Evolutionary conservation across 2,797 vertebrate species (phyloP), one percentile per base, ranked within the genome.

Genomic region (Semotilus atromaculatus): DNA sequence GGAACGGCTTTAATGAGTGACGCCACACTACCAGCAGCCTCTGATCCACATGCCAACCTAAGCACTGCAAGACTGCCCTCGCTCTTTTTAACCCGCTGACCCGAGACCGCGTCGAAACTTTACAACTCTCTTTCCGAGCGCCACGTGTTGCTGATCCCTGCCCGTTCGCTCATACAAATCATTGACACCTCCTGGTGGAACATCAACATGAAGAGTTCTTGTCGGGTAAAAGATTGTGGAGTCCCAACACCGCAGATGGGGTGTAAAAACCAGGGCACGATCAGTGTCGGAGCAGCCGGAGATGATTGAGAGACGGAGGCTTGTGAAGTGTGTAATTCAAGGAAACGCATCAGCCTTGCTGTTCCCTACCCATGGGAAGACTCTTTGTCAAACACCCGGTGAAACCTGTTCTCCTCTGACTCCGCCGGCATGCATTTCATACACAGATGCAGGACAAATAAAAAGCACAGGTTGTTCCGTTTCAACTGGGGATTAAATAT

Each of bases 401-500:
- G 64, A 76, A 58, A 75, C 51, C 64, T 60, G 85, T 71, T n/a
- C 29, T 51, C 67, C 60, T 73, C 80, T 48, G 34, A 74, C 38
- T 72, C 71, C n/a, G 53, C 53, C 21, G 14, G 80, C 62, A 86
- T 79, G 72, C 86, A 79, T 85, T 87, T 84, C 75, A 76, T 60
- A 53, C 76, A 86, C 70, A 43, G 82, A 62, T 84, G 75, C 83
- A 68, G 77, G 80, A 86, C 79, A 81, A 89, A 86, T 85, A 75
- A 86, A 86, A 67, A 87, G 43, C 82, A 87, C 81, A 64, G 67
- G 79, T 81, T 90, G 66, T 85, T 80, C 68, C n/a, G 16, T 82
- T 80, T 48, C 29, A 80, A 70, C 79, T 55, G 77, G 82, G 60
- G 40, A 88, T 91, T 68, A 88, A 91, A 91, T 90, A 91, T 91